Percentiles rank a stretch among this genome's conserved stretches.
phyloP scores from a whole-genome alignment of 2,113 vertebrate genomes.

The Xenotilapia caudafasciata region DNA sequence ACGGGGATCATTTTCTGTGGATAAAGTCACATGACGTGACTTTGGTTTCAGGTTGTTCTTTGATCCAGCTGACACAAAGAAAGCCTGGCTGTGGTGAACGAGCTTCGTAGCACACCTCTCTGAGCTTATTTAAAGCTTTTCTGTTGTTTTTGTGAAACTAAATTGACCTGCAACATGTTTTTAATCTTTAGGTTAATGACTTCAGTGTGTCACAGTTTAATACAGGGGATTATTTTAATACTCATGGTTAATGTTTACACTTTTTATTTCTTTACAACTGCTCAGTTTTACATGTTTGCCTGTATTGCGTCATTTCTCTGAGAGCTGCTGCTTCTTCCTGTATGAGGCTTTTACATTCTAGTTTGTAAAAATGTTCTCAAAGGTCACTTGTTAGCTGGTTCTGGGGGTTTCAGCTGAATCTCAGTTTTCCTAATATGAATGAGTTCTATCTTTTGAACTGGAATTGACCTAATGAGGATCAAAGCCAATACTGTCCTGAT shows the following conservation, averaged over 20 bases:
- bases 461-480: not conserved
- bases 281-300: not conserved
- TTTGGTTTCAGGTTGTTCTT: not conserved
- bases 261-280: not conserved
- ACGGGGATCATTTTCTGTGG: not conserved
- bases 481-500: not conserved
- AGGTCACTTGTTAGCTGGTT: not conserved
- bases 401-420: not conserved
- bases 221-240: not conserved
- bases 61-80: not conserved
- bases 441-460: not conserved
- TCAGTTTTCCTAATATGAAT: not conserved
- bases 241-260: not conserved
- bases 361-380: not conserved
- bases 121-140: not conserved
- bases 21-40: not conserved
- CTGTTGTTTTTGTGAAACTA: not conserved
- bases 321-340: not conserved
- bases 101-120: not conserved
- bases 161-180: not conserved
- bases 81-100: not conserved
- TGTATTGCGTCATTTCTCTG: not conserved
- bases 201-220: not conserved
- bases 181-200: not conserved
- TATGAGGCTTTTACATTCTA: not conserved